Conservation (phyloP, 2,888 invertebrate species). For the Hemistola chrysoprasaria region DNA sequence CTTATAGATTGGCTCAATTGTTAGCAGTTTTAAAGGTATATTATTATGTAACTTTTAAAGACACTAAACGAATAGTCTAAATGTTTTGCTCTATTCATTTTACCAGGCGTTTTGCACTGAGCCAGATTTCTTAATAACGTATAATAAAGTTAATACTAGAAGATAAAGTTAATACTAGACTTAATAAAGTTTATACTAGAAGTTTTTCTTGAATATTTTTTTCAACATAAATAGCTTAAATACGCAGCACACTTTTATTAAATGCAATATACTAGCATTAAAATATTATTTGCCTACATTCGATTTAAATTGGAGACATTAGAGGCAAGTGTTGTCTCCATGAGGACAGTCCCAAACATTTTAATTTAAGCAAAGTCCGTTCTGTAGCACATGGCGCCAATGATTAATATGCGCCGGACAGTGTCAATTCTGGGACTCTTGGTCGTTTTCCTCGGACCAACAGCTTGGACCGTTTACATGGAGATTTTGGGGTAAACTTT, state of each 20-base stretch:
- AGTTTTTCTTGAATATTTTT: neutral
- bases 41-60: constrained; percentile 6
- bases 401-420: constrained; percentile 77
- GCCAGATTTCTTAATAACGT: too few species aligned
- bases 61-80: neutral
- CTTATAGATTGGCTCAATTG: too few species aligned
- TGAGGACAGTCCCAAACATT: constrained; percentile 60
- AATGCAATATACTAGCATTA: constrained; percentile 7
- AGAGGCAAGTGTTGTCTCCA: constrained; percentile 62
- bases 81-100: too few species aligned
- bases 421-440: constrained; percentile 40
- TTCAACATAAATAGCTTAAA: constrained; percentile 7
- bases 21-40: too few species aligned
- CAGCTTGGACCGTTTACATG: constrained; percentile 7
- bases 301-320: constrained; percentile 39
- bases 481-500: neutral
- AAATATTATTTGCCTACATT: constrained; percentile 17
- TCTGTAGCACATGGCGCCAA: constrained; percentile 55
- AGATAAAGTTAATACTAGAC: too few species aligned
- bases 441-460: constrained; percentile 45
- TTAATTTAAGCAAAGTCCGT: constrained; percentile 65
- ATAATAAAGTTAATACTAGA: too few species aligned
- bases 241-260: too few species aligned
- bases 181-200: neutral
- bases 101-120: too few species aligned